Evolutionary conservation across 1,140 invertebrate species (phyloP), one percentile per base, ranked within the genome.

Genomic region (Physella acuta): DNA sequence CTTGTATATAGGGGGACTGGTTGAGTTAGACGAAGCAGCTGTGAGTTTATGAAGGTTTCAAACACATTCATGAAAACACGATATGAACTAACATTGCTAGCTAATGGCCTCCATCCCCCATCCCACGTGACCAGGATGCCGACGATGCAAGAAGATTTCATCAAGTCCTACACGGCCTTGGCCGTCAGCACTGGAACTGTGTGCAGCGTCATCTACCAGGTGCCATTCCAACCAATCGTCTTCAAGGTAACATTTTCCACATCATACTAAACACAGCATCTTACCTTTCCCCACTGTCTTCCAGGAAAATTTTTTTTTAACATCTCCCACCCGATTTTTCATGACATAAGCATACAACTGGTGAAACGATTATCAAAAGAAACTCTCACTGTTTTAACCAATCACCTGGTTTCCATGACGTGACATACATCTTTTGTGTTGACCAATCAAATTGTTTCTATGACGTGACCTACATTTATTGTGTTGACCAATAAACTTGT

Each of bases 231-330:
- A 64, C 78, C 78, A 17, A 71, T 81, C 30, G 39, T 68, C 3
- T 81, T 79, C 53, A 76, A 75, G 71, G 79, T 79, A 71, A 73
- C 16, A n/a, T n/a, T n/a, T n/a, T n/a, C n/a, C n/a, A n/a, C n/a
- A n/a, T n/a, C n/a, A n/a, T n/a, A n/a, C n/a, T n/a, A n/a, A n/a
- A n/a, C n/a, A n/a, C n/a, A n/a, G n/a, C n/a, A n/a, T n/a, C n/a
- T n/a, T n/a, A n/a, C n/a, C n/a, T n/a, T n/a, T n/a, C n/a, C n/a
- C n/a, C n/a, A n/a, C n/a, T n/a, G n/a, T n/a, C n/a, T n/a, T n/a
- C n/a, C n/a, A n/a, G n/a, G n/a, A n/a, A n/a, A n/a, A n/a, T n/a
- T n/a, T n/a, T n/a, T n/a, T n/a, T n/a, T n/a, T n/a, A n/a, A n/a
- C n/a, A n/a, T n/a, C n/a, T n/a, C n/a, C n/a, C n/a, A n/a, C n/a